Percentiles rank a stretch among this genome's conserved stretches.
Conservation (phyloP, 2,888 invertebrate genomes). For the Andrena hattorfiana region DNA sequence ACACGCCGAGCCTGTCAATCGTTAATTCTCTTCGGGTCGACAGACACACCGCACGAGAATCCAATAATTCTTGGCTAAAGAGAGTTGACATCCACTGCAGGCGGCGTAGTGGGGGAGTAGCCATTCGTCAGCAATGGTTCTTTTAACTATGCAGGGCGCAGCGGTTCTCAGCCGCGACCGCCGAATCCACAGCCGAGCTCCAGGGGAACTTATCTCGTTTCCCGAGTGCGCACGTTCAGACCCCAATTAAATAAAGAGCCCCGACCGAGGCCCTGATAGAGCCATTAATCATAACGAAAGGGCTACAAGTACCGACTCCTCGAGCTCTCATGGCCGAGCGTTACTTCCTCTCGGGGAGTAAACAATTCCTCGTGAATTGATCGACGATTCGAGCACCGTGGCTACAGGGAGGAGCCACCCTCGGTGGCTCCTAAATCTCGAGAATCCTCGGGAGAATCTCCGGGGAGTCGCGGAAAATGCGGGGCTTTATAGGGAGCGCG, state of each 20-base stretch:
- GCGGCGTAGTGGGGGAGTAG: slow-evolving; percentile 1
- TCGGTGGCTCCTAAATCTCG: background rate
- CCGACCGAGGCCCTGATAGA: slow-evolving; percentile 18
- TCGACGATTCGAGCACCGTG: slow-evolving; percentile 25
- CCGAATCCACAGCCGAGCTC: background rate
- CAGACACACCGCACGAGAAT: background rate
- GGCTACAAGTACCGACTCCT: slow-evolving; percentile 7
- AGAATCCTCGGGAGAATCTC: slow-evolving; percentile 10
- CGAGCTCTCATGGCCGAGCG: slow-evolving; percentile 21
- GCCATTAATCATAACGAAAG: slow-evolving; percentile 28
- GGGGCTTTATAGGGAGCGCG: background rate
- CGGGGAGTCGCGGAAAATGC: slow-evolving; percentile 8
- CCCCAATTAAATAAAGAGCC: slow-evolving; percentile 43
- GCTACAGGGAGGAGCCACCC: background rate
- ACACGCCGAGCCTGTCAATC: too few relatives aligned
- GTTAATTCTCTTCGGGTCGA: background rate
- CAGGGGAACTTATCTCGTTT: background rate
- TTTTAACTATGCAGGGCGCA: slow-evolving; percentile 38
- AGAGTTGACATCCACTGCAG: slow-evolving; percentile 32
- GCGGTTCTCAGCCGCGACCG: slow-evolving; percentile 33
- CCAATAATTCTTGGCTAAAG: background rate
- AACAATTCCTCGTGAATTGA: slow-evolving; percentile 23
- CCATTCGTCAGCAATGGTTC: slow-evolving; percentile 55
- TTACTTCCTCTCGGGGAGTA: slow-evolving; percentile 11
- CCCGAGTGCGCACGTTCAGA: background rate